A percentile compares a stretch with the other conserved stretches of the same genome.
Evolutionary conservation across 2,797 vertebrate species (phyloP).

Genomic region (Fistularia tabacaria): DNA sequence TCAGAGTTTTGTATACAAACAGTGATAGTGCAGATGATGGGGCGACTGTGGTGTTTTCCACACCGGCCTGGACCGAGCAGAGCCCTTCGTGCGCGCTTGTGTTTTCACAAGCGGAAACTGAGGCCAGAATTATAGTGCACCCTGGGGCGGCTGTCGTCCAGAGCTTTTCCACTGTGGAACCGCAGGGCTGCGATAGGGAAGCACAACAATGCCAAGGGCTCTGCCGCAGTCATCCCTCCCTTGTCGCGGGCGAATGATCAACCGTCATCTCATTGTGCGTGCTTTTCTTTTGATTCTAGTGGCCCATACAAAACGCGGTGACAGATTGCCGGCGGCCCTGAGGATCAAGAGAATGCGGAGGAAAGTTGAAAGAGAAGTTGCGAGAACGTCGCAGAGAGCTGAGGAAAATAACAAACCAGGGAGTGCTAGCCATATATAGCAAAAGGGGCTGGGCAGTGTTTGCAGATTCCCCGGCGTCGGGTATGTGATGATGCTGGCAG

Average conservation of each 20-base stretch:
- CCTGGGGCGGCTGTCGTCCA: not conserved
- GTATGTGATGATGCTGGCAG: constrained; percentile 59
- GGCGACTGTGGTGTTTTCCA: too few relatives aligned
- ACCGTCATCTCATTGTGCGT: constrained; percentile 28
- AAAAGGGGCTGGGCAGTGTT: constrained; percentile 4
- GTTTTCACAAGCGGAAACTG: not conserved
- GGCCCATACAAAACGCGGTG: constrained; percentile 2
- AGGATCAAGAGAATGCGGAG: not conserved
- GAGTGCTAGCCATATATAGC: constrained; percentile 7
- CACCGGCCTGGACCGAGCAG: too few relatives aligned
- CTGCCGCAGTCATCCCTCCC: not conserved
- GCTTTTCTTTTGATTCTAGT: constrained; percentile 31
- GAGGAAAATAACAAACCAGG: too few relatives aligned
- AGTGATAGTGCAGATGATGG: too few relatives aligned
- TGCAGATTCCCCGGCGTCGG: constrained; percentile 55
- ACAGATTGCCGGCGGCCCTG: not conserved
- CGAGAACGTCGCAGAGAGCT: too few relatives aligned
- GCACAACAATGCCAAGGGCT: constrained; percentile 32
- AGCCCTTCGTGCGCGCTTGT: too few relatives aligned
- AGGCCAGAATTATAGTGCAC: not conserved
- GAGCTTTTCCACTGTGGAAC: constrained; percentile 14
- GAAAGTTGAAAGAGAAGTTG: too few relatives aligned
- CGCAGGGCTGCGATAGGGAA: constrained; percentile 23
- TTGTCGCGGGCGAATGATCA: constrained; percentile 20
- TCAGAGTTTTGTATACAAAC: too few relatives aligned